phyloP scores from a whole-genome alignment of 2,113 vertebrate genomes.

The Macquaria australasica region DNA sequence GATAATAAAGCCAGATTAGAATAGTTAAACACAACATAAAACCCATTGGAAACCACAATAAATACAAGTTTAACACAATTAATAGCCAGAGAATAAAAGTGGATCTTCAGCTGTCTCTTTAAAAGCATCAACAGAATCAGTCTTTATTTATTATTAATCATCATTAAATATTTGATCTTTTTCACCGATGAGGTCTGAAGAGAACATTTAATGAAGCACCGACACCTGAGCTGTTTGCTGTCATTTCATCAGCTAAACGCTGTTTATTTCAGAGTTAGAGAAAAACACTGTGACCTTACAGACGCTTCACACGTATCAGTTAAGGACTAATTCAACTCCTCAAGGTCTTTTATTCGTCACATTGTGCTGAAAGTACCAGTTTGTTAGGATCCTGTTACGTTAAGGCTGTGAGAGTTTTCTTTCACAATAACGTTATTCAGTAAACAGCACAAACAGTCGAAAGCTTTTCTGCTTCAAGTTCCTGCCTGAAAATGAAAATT shows the following conservation, averaged over 20 bases:
- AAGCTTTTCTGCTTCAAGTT: too few relatives aligned
- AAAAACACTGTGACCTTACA: not conserved
- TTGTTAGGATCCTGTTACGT: not conserved
- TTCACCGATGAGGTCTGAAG: not conserved
- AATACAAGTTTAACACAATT: too few relatives aligned
- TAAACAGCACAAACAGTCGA: not conserved
- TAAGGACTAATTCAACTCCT: not conserved
- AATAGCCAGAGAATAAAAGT: too few relatives aligned
- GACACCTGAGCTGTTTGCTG: not conserved
- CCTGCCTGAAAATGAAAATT: too few relatives aligned
- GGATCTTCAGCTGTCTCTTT: too few relatives aligned
- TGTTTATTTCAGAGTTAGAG: not conserved
- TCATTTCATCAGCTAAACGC: not conserved
- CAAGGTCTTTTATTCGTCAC: not conserved
- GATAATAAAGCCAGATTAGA: too few relatives aligned
- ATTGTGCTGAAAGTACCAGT: not conserved
- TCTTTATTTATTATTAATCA: slow-evolving; percentile 1
- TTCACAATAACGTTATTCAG: not conserved
- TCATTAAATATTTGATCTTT: slow-evolving; percentile 16
- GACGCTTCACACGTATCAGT: not conserved
- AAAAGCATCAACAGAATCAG: too few relatives aligned
- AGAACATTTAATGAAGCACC: not conserved
- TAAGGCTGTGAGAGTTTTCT: not conserved
- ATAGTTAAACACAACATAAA: too few relatives aligned
- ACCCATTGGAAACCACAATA: too few relatives aligned